Evolutionary conservation across 2,113 vertebrate genomes (phyloP).

Genomic region (Bombycilla garrulus): DNA sequence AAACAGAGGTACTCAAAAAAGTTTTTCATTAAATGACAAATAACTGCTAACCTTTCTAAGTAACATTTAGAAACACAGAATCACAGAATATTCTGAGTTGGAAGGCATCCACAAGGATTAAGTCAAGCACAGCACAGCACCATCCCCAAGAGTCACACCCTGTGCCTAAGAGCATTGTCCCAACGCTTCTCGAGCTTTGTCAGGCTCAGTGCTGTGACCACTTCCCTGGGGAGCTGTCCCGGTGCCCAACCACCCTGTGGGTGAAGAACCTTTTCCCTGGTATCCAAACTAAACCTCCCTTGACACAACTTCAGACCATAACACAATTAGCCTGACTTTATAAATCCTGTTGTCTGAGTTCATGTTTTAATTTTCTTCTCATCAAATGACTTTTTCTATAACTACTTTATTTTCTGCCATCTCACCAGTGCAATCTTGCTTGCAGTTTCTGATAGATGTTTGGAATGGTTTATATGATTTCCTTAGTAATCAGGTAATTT

Average conservation of each 20-base stretch:
- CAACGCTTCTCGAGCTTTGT: neutral
- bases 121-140: neutral
- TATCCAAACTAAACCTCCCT: neutral
- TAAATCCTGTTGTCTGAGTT: neutral
- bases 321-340: neutral
- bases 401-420: neutral
- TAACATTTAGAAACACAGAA: neutral
- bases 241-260: neutral
- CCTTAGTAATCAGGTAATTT: neutral
- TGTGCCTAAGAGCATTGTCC: fast-evolving
- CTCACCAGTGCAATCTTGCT: neutral
- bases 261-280: neutral
- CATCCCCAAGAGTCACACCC: neutral
- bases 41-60: neutral
- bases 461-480: neutral
- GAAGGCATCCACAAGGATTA: neutral
- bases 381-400: neutral
- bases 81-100: neutral
- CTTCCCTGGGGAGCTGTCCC: neutral
- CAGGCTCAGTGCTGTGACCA: neutral
- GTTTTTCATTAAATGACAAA: neutral
- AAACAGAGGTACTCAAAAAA: neutral
- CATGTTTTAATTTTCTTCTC: neutral
- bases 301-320: neutral
- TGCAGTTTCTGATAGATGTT: neutral